Evolutionary conservation across 2,888 invertebrate species (phyloP).

Genomic region (Cyaniris semiargus): DNA sequence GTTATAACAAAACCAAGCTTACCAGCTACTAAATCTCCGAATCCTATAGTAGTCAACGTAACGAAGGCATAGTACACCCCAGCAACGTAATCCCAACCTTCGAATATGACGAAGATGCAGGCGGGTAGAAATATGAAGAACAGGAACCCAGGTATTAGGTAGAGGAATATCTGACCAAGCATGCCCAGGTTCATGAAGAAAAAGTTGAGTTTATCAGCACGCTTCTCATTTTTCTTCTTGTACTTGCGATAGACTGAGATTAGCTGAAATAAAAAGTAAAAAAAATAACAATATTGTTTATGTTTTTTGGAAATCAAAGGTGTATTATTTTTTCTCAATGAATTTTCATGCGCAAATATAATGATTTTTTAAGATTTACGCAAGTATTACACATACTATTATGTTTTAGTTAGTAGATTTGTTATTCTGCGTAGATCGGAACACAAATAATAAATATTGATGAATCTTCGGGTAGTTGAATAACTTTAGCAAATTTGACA

Average conservation of each 20-base stretch:
- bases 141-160: slow-evolving; percentile 92
- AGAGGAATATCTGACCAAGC: slow-evolving; percentile 89
- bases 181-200: slow-evolving; percentile 86
- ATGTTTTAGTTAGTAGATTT: too few species aligned
- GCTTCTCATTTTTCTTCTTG: slow-evolving; percentile 83
- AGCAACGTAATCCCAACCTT: slow-evolving; percentile 91
- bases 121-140: slow-evolving; percentile 94
- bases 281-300: not conserved
- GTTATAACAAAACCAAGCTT: slow-evolving; percentile 39
- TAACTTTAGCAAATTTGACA: too few species aligned
- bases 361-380: too few species aligned
- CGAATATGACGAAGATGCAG: slow-evolving; percentile 90
- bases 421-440: too few species aligned
- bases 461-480: too few species aligned
- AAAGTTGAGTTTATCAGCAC: slow-evolving; percentile 81
- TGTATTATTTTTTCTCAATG: too few species aligned
- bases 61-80: slow-evolving; percentile 94
- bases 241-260: slow-evolving; percentile 89
- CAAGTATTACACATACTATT: too few species aligned
- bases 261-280: slow-evolving; percentile 76
- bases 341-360: too few species aligned
- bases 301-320: not conserved
- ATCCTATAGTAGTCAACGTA: slow-evolving; percentile 93
- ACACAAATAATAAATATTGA: too few species aligned
- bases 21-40: slow-evolving; percentile 96